Base-by-base conservation (phyloP, 2,888 invertebrate species). In the Amblyjoppa fuscipennis region DNA sequence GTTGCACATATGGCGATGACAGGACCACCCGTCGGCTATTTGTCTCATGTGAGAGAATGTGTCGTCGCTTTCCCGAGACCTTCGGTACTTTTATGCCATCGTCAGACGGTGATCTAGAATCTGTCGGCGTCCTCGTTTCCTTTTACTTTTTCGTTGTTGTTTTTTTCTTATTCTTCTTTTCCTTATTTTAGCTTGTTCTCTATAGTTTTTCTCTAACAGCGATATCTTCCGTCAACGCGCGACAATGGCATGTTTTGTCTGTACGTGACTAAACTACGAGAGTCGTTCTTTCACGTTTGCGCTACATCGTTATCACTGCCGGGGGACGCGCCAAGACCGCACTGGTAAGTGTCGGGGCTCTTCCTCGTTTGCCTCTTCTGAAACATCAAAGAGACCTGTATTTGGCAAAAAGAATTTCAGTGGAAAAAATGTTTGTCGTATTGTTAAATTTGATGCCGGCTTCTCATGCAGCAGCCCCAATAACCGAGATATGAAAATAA, bases 1-100 rank as follows among this genome's bases (percentile, higher is more conserved):
- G 64, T 76, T 66, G 64, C 34, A 34, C 75, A 76, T 66, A 75
- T 64, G 49, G 45, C 45, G 16, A 59, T 61, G 74, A 64, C 45
- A 49, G n/a, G 11, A 45, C 31, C 64, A 64, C 28, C 31, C 45
- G 49, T 13, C 41, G 61, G 31, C 49, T 31, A 28, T 75, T 61
- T 75, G 64, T 75, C 61, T 45, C 49, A 64, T 64, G 45, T 56
- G 49, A 45, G 45, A 45, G 25, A 38, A 38, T 61, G 28, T 34
- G 9, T 61, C 31, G 6, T 61, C 61, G 20, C 28, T 61, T 61
- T 31, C 61, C 34, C 28, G 61, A 31, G 61, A 59, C 20, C 20
- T 11, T 20, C 20, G 28, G 16, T 34, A 61, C 61, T 61, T n/a
- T 34, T 34, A 34, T 28, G 31, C 34, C 61, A 61, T 61, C 31